Conservation (phyloP, 2,797 vertebrate genomes). For the Poecile montanus region DNA sequence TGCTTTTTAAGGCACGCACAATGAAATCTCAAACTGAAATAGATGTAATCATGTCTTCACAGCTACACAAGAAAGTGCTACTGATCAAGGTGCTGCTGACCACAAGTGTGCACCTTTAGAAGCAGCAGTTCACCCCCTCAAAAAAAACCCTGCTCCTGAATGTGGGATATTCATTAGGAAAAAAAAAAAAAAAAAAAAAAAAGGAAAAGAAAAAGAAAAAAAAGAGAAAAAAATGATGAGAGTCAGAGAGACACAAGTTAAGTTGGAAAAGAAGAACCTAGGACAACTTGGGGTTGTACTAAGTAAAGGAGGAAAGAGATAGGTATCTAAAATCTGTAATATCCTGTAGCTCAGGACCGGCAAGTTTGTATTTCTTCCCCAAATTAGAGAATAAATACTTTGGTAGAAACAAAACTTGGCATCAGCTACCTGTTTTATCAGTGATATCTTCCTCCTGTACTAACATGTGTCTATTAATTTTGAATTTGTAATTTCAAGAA, state of each 20-base stretch:
- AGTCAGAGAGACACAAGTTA: neutral
- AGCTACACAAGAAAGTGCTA: neutral
- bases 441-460: neutral
- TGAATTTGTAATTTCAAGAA: neutral
- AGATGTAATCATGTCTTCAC: neutral
- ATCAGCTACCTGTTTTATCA: neutral
- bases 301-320: neutral
- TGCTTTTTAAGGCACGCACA: neutral
- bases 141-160: accelerated
- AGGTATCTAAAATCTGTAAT: neutral
- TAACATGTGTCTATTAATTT: neutral
- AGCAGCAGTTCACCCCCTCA: accelerated
- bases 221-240: no score
- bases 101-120: neutral
- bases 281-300: neutral
- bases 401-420: neutral
- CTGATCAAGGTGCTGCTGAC: neutral
- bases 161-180: neutral
- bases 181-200: neutral
- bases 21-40: neutral
- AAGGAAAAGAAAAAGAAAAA: no score
- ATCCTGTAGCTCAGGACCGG: neutral
- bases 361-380: neutral
- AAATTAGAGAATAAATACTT: neutral
- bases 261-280: neutral